Percentiles rank a stretch among this genome's conserved stretches.
Evolutionary conservation across 2,888 invertebrate species (phyloP).

Genomic region (Lasiommata megera): DNA sequence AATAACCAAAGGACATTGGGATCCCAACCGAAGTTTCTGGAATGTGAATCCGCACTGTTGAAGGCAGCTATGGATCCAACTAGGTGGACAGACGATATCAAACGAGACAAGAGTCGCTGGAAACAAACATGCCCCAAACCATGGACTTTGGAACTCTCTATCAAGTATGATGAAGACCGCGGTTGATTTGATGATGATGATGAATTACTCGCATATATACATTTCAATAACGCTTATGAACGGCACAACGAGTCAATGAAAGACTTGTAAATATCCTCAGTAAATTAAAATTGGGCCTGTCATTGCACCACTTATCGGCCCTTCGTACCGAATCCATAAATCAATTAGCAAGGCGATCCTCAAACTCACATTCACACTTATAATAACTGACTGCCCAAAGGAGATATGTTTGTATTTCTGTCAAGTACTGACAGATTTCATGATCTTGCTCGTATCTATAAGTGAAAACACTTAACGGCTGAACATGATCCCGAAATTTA

Average conservation of each 20-base stretch:
- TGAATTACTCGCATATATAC: background rate
- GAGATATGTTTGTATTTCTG: background rate
- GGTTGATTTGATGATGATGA: background rate
- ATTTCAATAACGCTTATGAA: background rate
- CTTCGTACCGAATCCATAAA: constrained; percentile 27
- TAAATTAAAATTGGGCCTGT: constrained; percentile 8
- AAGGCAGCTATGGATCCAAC: too few relatives aligned
- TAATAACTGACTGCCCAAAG: background rate
- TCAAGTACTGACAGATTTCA: background rate
- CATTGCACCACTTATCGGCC: constrained; percentile 16
- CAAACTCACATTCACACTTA: constrained; percentile 20
- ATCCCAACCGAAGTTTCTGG: too few relatives aligned
- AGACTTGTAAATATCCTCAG: background rate
- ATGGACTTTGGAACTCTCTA: too few relatives aligned
- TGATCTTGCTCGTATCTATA: background rate
- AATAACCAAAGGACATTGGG: too few relatives aligned
- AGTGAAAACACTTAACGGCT: too few relatives aligned
- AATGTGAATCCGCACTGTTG: too few relatives aligned
- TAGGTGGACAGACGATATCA: too few relatives aligned
- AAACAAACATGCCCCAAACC: too few relatives aligned
- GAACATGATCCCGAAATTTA: too few relatives aligned
- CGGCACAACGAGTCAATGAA: background rate
- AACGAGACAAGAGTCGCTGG: too few relatives aligned
- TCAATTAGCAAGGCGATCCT: constrained; percentile 28
- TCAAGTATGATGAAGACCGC: too few relatives aligned